phyloP scores from a whole-genome alignment of 2,888 invertebrate genomes.

The Philereme transversata region DNA sequence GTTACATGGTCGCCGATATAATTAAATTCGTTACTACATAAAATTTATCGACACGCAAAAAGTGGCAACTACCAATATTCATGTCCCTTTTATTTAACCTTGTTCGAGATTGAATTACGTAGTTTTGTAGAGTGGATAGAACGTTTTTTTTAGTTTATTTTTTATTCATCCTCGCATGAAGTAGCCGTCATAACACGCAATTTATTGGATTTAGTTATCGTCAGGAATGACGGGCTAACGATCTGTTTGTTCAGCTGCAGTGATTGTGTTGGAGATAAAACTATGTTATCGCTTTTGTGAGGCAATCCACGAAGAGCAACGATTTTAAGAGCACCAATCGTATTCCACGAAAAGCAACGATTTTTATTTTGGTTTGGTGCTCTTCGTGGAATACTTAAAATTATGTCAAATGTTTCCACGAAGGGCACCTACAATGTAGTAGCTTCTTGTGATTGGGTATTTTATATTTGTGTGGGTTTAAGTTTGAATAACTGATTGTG shows the following conservation, averaged over 20 bases:
- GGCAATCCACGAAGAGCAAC: no score
- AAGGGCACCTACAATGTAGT: no score
- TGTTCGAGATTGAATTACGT: constrained; percentile 61
- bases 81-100: constrained; percentile 56
- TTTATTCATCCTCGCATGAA: constrained; percentile 12
- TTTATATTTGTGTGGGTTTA: no score
- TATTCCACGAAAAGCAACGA: no score
- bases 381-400: no score
- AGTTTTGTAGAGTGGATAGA: constrained; percentile 32
- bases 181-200: neutral
- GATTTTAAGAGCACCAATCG: no score
- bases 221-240: constrained; percentile 15
- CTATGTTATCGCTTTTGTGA: constrained; percentile 8
- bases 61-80: constrained; percentile 58
- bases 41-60: constrained; percentile 38
- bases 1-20: constrained; percentile 8
- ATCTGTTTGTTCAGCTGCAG: constrained; percentile 12
- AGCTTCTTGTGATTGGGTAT: no score
- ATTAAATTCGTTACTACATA: constrained; percentile 25
- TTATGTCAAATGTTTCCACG: no score
- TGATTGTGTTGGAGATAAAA: constrained; percentile 1
- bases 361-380: no score
- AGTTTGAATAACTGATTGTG: no score
- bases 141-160: no score
- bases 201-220: constrained; percentile 5